Conservation (phyloP, 2,888 invertebrate genomes). For the Ceriagrion tenellum region DNA sequence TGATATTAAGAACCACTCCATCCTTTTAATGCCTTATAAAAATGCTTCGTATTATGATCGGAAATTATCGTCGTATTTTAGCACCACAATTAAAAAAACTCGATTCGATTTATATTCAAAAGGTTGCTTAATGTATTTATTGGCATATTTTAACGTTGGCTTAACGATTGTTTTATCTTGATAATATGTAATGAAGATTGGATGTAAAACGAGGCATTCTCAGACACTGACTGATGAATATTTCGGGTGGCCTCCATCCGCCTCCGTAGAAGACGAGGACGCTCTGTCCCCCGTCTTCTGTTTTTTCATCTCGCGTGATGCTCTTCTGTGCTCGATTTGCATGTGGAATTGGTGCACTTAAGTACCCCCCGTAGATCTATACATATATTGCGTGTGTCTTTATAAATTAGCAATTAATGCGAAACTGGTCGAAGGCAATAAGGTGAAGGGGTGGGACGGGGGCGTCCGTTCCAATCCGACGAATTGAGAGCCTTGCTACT, state of each 20-base stretch:
- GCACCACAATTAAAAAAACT: constrained; percentile 24
- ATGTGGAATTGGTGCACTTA: constrained; percentile 18
- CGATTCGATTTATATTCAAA: constrained; percentile 20
- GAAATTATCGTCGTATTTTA: constrained; percentile 12
- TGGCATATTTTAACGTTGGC: constrained; percentile 15
- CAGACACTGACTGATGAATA: background rate
- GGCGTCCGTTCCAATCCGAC: no score
- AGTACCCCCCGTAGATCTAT: background rate
- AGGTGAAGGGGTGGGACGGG: background rate
- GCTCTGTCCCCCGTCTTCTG: background rate
- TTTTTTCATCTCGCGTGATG: no score
- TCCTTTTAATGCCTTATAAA: constrained; percentile 1
- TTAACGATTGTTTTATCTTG: constrained; percentile 34
- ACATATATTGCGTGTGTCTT: background rate
- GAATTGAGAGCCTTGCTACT: background rate
- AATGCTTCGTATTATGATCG: background rate
- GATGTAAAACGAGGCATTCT: background rate
- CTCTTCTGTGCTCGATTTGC: background rate
- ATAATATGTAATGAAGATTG: constrained; percentile 22
- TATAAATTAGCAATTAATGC: background rate
- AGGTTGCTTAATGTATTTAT: constrained; percentile 7
- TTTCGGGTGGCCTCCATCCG: background rate
- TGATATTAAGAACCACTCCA: background rate
- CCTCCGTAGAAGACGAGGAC: background rate
- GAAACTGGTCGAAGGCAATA: background rate